Percentiles rank a stretch among this genome's conserved stretches.
Conservation (phyloP, 2,797 vertebrate genomes). For the Phataginus tricuspis region DNA sequence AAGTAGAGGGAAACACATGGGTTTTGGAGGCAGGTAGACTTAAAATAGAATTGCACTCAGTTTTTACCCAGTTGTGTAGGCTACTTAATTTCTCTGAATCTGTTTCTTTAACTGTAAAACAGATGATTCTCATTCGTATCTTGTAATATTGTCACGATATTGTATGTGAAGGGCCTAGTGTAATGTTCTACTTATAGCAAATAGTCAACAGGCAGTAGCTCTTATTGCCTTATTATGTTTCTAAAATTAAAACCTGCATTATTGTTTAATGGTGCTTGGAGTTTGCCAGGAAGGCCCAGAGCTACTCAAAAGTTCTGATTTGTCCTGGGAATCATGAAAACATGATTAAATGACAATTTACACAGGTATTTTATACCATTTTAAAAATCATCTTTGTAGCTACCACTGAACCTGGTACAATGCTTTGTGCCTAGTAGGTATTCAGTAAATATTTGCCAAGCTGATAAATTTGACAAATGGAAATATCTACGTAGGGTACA, state of each 20-base stretch:
- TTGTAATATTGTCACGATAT: neutral
- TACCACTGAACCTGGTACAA: neutral
- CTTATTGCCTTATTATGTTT: neutral
- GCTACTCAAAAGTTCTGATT: constrained; percentile 5
- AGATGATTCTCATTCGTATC: neutral
- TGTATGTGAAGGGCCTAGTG: neutral
- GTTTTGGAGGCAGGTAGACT: neutral
- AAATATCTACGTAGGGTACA: neutral
- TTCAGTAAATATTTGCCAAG: constrained; percentile 44
- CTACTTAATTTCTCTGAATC: neutral
- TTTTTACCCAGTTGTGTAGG: neutral
- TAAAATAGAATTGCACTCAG: neutral
- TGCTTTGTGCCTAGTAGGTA: neutral
- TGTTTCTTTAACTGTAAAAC: neutral
- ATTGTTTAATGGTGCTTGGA: neutral
- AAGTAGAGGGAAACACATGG: neutral
- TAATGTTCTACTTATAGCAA: neutral
- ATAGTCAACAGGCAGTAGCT: neutral
- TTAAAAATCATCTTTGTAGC: neutral
- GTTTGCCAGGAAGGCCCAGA: neutral
- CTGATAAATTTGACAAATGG: neutral
- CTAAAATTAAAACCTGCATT: neutral
- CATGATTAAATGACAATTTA: constrained; percentile 11
- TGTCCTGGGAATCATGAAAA: constrained; percentile 21
- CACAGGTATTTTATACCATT: constrained; percentile 14